phyloP scores from a whole-genome alignment of 2,888 invertebrate genomes.

The Calliphora vomitoria region DNA sequence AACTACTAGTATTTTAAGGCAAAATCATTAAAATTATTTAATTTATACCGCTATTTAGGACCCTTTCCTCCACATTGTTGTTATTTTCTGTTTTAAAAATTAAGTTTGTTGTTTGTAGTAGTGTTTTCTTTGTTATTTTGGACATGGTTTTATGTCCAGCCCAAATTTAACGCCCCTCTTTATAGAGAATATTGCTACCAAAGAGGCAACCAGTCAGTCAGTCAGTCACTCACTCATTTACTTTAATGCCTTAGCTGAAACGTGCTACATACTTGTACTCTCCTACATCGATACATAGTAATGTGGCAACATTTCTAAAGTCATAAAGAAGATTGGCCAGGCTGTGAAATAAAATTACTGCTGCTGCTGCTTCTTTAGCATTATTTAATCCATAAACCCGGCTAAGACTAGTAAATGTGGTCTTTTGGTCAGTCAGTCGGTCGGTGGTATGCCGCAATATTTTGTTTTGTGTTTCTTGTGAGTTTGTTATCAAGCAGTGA shows the following conservation, averaged over 20 bases:
- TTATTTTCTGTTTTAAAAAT: neutral
- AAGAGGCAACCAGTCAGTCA: constrained; percentile 58
- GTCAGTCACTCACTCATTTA: constrained; percentile 60
- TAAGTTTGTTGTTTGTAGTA: constrained; percentile 21
- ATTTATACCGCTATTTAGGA: constrained; percentile 40
- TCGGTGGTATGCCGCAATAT: constrained; percentile 74
- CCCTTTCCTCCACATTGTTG: constrained; percentile 5
- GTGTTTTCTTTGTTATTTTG: constrained; percentile 33
- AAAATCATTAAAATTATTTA: constrained; percentile 28
- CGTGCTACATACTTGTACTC: constrained; percentile 5
- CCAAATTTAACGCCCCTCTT: constrained; percentile 82
- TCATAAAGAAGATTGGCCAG: constrained; percentile 35
- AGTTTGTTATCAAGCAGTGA: constrained; percentile 70
- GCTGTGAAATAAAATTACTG: constrained; percentile 24
- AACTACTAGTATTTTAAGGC: constrained; percentile 24
- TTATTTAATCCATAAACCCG: constrained; percentile 54
- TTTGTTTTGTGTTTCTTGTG: constrained; percentile 20
- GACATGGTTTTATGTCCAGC: constrained; percentile 82
- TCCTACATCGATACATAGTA: neutral
- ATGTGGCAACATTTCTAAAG: constrained; percentile 38
- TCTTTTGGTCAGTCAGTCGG: neutral
- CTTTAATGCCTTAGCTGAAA: constrained; percentile 46
- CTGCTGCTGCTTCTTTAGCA: constrained; percentile 44
- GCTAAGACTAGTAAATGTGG: constrained; percentile 45
- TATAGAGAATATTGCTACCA: constrained; percentile 77